Conservation (phyloP, 2,888 invertebrate genomes). For the Zootermopsis nevadensis region DNA sequence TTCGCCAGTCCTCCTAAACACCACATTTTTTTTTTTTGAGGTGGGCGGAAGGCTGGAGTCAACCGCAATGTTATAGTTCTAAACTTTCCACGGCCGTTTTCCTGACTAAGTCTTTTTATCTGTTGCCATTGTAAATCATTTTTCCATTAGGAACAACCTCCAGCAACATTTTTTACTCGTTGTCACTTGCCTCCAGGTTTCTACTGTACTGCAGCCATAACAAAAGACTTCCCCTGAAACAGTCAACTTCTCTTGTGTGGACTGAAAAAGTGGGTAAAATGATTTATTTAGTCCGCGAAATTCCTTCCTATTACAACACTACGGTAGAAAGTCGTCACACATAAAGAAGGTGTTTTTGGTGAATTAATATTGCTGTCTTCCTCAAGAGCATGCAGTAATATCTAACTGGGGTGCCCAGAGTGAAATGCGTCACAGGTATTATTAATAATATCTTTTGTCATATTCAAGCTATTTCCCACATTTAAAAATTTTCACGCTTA, state of each 20-base stretch:
- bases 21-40: not conserved
- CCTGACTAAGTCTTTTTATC: constrained; percentile 23
- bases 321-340: not conserved
- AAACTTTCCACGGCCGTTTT: not conserved
- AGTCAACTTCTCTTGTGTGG: not conserved
- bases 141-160: constrained; percentile 37
- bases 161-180: constrained; percentile 9
- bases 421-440: too few relatives aligned
- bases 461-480: too few relatives aligned
- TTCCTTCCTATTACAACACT: constrained; percentile 3
- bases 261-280: not conserved
- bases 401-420: too few relatives aligned
- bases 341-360: not conserved
- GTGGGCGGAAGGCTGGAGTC: not conserved
- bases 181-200: constrained; percentile 13
- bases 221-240: constrained; percentile 10
- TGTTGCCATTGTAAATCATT: constrained; percentile 36
- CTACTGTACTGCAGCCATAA: not conserved
- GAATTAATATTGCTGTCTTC: not conserved
- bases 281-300: not conserved
- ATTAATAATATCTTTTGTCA: too few relatives aligned
- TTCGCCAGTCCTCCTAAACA: not conserved
- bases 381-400: too few relatives aligned
- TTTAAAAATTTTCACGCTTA: too few relatives aligned
- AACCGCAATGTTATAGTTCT: constrained; percentile 20